Base-by-base conservation (phyloP, 2,113 vertebrate species). In the Ornithorhynchus anatinus region DNA sequence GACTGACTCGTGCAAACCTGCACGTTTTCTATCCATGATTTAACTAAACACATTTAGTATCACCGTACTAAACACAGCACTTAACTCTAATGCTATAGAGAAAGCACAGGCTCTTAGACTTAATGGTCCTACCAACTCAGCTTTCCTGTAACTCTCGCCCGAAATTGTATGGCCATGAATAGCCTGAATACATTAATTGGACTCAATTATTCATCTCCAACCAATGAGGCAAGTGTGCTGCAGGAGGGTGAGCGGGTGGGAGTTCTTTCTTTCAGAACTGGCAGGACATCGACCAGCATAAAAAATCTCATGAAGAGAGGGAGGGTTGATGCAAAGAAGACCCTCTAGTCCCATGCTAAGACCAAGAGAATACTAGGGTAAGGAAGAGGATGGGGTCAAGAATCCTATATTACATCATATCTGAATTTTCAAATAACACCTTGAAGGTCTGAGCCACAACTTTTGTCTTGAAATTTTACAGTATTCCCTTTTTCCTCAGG, bases 121-220 rank as follows among this genome's bases (percentile, higher is more conserved):
- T 43, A 59, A 75, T 4, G 11, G 14, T 10, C 19, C 63, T 33
- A 17, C 2, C 1, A 60, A 44, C 54, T 50, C 50, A 2, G 6
- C 58, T 56, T 62, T 2, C 1, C 62, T 57, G 1, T 16, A 42
- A 33, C 12, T 48, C 65, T 35, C 59, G 47, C 81, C 45, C 59
- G 73, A 85, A 78, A 50, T 56, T 69, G 11, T 39, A 60, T 76
- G 44, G 35, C 29, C 76, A 80, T 25, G 67, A 43, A 43, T 59
- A 31, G 39, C 39, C 57, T 31, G 29, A 33, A 22, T 77, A 12
- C 23, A 43, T 9, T 39, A 59, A 22, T 25, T 56, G 59, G n/a
- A n/a, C 50, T 70, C 6, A 6, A 32, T n/a, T 39, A 40, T 42
- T 86, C 32, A 68, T 50, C 32, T 39, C 38, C 48, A 63, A 42